These are phyloP conservation scores for Synodontis membranacea DNA, from an alignment of 2,113 vertebrate genomes.

Conservation along the genomic window DNA sequence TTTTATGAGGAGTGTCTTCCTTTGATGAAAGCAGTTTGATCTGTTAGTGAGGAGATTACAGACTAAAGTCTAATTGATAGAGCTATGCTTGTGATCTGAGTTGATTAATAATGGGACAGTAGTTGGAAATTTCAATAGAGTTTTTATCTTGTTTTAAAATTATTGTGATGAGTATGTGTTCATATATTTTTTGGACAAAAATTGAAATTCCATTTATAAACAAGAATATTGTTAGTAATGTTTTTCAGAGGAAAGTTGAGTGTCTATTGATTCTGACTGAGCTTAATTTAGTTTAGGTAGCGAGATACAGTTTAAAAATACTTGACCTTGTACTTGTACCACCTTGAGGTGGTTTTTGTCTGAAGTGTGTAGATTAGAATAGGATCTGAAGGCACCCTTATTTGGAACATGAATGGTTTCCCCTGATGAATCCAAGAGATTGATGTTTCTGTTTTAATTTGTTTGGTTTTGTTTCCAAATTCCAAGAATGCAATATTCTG, in stretches of 20 bases:
- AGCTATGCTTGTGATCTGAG: not conserved
- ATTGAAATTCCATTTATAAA: not conserved
- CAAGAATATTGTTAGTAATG: not conserved
- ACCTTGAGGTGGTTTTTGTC: not conserved
- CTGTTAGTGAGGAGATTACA: not conserved
- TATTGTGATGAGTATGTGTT: not conserved
- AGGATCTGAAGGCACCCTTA: too few relatives aligned
- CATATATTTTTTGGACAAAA: not conserved
- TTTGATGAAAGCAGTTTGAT: slow-evolving; percentile 4
- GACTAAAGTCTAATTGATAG: not conserved
- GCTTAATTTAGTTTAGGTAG: not conserved
- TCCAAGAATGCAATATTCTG: too few relatives aligned
- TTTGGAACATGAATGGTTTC: too few relatives aligned
- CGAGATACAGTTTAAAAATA: not conserved
- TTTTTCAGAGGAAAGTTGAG: not conserved
- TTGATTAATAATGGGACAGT: not conserved
- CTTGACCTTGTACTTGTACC: not conserved
- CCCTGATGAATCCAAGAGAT: too few relatives aligned
- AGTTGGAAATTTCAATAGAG: not conserved
- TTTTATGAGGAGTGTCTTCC: not conserved
- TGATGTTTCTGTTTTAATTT: not conserved
- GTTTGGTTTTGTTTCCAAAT: not conserved
- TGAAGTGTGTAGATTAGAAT: not conserved
- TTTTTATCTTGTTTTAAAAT: not conserved
- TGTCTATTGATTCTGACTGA: not conserved